Base-by-base conservation (phyloP, 2,113 vertebrate genomes). In the Bubo scandiacus region DNA sequence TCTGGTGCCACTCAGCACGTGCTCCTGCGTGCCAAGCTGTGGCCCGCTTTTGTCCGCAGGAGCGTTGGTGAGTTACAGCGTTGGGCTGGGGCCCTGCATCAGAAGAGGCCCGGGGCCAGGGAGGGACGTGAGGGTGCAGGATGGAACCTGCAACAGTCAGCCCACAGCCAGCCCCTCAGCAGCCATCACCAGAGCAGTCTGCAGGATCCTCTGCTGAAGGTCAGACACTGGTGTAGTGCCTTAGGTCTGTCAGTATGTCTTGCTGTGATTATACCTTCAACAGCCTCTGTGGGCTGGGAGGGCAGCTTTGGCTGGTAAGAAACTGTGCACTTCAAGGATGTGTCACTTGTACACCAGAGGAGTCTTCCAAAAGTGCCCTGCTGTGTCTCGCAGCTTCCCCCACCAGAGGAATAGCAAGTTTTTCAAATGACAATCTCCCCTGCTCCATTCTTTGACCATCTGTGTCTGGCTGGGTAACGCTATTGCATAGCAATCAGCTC, bases 401-500 rank as follows among this genome's bases (percentile, higher is more conserved):
- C 12, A 9, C 5, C 65, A 5, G n/a, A 32, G 32, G 11, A 22
- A 20, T 3, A 34, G 51, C 22, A 3, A 32, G 40, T 6, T 43
- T 29, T 55, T 8, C 19, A 17, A 4, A 13, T 3, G 38, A 2
- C n/a, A 12, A 1, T 29, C 9, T 63, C 49, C 52, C 16, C 54
- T 8, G 54, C 65, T 27, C 81, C 32, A 0, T 6, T 30, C 61
- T 5, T 17, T 4, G 58, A 2, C 57, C 62, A 6, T 62, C 62
- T 59, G 5, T 16, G 54, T 9, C 73, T 15, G 59, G 45, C 71
- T 4, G 92, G 49, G 2, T 45, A 11, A 2, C 3, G 15, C 73
- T 15, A 0, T 5, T 17, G 42, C 80, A 1, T 1, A 27, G 70
- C 55, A 17, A 3, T 38, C 5, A 30, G 14, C 54, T 16, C 0